Conservation (phyloP, 35 echinoderm and acorn worm species). For the Heliocidaris erythrogramma region DNA sequence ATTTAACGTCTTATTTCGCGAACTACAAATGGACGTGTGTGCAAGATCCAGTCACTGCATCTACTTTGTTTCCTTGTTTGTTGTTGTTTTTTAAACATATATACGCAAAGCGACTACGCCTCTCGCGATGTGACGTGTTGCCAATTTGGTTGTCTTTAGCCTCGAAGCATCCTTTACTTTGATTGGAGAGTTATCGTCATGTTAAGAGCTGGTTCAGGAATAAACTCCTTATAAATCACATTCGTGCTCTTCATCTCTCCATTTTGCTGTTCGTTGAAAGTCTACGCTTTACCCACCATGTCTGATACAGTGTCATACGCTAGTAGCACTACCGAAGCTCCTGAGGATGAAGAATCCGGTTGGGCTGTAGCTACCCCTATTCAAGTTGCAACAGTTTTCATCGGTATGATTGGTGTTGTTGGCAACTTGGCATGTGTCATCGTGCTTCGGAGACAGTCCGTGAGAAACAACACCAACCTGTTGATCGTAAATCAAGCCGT, state of each 20-base stretch:
- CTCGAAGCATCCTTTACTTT: neutral
- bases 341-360: neutral
- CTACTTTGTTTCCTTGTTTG: neutral
- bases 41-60: neutral
- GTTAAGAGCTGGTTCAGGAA: neutral
- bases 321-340: neutral
- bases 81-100: neutral
- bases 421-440: slow-evolving; percentile 24
- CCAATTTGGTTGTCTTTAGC: neutral
- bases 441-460: neutral
- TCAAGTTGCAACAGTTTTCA: neutral
- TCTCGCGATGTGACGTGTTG: neutral
- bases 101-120: neutral
- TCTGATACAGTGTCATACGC: neutral
- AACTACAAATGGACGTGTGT: neutral
- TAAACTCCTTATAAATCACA: neutral
- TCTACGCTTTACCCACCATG: neutral
- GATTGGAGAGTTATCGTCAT: neutral
- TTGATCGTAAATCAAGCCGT: slow-evolving; percentile 51
- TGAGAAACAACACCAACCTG: slow-evolving; percentile 28
- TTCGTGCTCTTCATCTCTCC: neutral
- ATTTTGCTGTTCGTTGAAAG: neutral
- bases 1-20: neutral
- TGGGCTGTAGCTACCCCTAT: slow-evolving; percentile 5
- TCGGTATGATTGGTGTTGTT: neutral